These are phyloP conservation scores for Apostichopus californicus DNA, from an alignment of 35 echinoderm and acorn worm species.

Conservation along the genomic window DNA sequence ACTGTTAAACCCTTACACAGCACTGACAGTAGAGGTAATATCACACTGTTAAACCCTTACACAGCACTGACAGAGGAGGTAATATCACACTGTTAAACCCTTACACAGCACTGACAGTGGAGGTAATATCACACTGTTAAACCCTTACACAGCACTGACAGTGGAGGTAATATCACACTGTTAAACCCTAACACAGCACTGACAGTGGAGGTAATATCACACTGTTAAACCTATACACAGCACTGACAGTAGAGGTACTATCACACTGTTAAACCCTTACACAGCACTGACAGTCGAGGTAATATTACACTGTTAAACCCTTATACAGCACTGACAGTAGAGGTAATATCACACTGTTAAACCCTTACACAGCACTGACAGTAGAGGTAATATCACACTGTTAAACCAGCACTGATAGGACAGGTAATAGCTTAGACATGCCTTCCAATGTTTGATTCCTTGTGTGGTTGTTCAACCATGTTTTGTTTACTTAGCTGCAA, in stretches of 20 bases:
- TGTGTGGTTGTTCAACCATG: no score
- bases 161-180: no score
- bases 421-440: no score
- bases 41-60: conserved; percentile 30
- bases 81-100: no score
- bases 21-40: not conserved
- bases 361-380: conserved; percentile 41
- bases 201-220: no score
- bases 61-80: not conserved
- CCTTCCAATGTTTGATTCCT: no score
- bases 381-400: conserved; percentile 64
- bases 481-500: no score
- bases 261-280: conserved; percentile 68
- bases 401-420: conserved; percentile 36
- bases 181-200: conserved; percentile 55
- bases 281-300: conserved; percentile 7
- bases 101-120: conserved; percentile 56
- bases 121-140: conserved; percentile 62
- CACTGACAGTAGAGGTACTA: conserved; percentile 81
- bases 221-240: no score
- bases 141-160: conserved; percentile 72
- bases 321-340: conserved; percentile 52
- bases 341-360: no score
- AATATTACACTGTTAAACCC: not conserved
- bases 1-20: conserved; percentile 76